Conservation (phyloP, 2,113 vertebrate genomes). For the Anolis carolinensis region DNA sequence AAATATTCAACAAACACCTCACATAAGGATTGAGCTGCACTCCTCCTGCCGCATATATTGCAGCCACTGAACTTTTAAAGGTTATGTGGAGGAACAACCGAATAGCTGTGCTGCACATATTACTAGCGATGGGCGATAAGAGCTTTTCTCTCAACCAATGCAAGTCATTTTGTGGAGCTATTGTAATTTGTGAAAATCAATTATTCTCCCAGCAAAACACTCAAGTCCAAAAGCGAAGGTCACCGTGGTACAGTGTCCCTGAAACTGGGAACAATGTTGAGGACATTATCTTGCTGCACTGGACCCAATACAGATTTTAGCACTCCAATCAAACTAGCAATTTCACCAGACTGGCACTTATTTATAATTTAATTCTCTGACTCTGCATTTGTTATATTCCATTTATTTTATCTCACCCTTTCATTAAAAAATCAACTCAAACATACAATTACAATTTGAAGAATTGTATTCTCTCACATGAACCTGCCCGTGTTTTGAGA, state of each 20-base stretch:
- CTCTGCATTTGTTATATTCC: neutral
- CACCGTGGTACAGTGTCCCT: neutral
- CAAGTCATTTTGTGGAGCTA: neutral
- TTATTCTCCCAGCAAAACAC: neutral
- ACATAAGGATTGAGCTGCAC: neutral
- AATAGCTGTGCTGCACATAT: too few relatives aligned
- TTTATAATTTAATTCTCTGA: neutral
- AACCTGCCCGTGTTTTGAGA: too few relatives aligned
- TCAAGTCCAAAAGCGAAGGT: neutral
- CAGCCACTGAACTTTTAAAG: neutral
- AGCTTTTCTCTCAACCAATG: neutral
- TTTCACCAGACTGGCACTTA: neutral
- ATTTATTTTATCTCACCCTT: neutral
- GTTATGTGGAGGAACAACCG: too few relatives aligned
- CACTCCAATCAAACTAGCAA: neutral
- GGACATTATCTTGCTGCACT: neutral
- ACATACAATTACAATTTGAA: neutral
- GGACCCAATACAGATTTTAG: neutral
- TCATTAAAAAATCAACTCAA: neutral
- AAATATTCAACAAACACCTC: too few relatives aligned
- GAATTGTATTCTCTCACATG: too few relatives aligned
- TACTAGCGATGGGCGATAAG: neutral
- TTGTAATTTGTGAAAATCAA: neutral
- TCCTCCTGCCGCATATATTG: neutral
- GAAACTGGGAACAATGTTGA: too few relatives aligned